Evolutionary conservation across 2,797 vertebrate species (phyloP).

Genomic region (Tragopan temminckii): DNA sequence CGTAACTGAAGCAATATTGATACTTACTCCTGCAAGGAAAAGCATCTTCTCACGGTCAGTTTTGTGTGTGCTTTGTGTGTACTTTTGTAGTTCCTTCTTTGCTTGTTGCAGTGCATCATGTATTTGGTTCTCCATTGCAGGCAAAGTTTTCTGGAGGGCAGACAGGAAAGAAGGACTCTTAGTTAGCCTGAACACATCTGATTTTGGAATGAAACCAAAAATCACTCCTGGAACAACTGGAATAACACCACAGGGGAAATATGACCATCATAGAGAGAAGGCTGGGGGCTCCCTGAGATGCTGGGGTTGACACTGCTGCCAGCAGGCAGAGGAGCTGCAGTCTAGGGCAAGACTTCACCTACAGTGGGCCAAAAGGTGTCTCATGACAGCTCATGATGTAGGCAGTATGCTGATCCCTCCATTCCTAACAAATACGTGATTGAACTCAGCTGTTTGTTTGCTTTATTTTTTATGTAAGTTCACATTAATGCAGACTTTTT

Average conservation of each 20-base stretch:
- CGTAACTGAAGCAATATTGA: neutral
- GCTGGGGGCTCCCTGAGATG: neutral
- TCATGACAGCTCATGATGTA: rapidly evolving
- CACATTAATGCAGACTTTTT: neutral
- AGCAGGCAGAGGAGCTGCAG: neutral
- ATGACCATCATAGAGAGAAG: neutral
- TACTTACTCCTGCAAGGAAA: conserved; percentile 78
- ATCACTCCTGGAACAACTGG: neutral
- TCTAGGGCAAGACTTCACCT: neutral
- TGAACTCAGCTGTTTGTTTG: neutral
- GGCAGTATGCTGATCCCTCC: neutral
- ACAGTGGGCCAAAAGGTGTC: neutral
- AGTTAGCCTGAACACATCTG: neutral
- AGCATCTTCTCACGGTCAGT: conserved; percentile 21
- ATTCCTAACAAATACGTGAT: neutral
- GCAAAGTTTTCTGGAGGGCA: conserved; percentile 77
- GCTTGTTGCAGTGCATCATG: conserved; percentile 39
- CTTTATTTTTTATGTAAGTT: neutral
- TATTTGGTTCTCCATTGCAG: conserved; percentile 70
- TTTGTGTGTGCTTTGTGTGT: neutral
- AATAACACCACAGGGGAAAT: neutral
- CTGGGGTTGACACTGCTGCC: neutral
- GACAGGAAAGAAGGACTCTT: neutral
- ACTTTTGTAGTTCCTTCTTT: conserved; percentile 45
- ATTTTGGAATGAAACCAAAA: neutral